Conservation (phyloP, 2,797 vertebrate genomes). For the Luscinia megarhynchos region DNA sequence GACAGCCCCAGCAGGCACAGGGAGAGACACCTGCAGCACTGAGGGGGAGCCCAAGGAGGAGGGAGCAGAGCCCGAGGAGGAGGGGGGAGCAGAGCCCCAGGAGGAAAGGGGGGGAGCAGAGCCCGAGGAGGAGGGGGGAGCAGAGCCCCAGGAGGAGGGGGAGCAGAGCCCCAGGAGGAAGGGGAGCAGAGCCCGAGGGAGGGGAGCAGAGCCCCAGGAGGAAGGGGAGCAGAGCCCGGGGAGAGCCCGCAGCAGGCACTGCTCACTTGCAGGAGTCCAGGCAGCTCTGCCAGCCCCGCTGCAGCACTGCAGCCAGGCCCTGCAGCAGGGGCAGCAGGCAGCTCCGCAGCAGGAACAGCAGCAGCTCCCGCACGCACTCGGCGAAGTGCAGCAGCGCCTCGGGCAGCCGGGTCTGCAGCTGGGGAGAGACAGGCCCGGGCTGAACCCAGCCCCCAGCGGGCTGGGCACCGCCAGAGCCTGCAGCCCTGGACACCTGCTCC, state of each 20-base stretch:
- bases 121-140: too few species aligned
- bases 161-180: too few species aligned
- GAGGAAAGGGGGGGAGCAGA: too few species aligned
- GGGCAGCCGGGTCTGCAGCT: constrained; percentile 83
- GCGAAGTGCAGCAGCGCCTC: constrained; percentile 81
- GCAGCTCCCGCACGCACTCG: constrained; percentile 82
- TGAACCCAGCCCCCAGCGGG: accelerated
- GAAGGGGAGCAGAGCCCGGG: background rate
- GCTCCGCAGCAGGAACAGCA: constrained; percentile 82
- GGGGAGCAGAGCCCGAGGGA: too few species aligned
- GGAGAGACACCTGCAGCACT: background rate
- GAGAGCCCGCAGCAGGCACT: background rate
- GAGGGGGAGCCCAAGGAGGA: too few species aligned
- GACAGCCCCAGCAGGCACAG: background rate
- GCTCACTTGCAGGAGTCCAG: constrained; percentile 91
- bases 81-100: too few species aligned
- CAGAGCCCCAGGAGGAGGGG: too few species aligned
- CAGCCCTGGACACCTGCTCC: accelerated
- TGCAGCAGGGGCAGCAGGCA: constrained; percentile 83
- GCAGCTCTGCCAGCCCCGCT: constrained; percentile 82
- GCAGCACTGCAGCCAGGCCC: constrained; percentile 69
- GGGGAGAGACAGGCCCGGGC: accelerated
- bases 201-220: too few species aligned
- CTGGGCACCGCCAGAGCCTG: accelerated
- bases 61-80: too few species aligned